These are phyloP conservation scores for Darwinula stevensoni DNA, from an alignment of 2,888 invertebrate genomes.

Conservation along the genomic window DNA sequence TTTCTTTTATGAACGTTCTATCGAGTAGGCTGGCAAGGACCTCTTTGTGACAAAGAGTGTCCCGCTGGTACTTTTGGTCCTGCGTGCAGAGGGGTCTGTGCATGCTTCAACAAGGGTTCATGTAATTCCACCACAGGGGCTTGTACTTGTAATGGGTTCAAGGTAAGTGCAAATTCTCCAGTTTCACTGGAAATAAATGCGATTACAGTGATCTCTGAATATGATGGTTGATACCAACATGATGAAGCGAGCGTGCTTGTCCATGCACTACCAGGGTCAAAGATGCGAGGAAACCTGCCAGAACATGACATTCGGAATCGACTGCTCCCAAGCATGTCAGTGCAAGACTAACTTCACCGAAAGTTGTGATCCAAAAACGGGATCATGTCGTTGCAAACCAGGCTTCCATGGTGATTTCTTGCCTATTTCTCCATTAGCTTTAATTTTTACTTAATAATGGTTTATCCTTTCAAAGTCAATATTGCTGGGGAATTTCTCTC, in stretches of 20 bases:
- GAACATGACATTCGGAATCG: slow-evolving; percentile 42
- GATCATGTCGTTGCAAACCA: slow-evolving; percentile 48
- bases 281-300: slow-evolving; percentile 45
- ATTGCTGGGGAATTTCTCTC: too few relatives aligned
- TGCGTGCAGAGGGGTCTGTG: slow-evolving; percentile 38
- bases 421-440: too few relatives aligned
- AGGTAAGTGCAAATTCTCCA: too few relatives aligned
- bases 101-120: slow-evolving; percentile 36
- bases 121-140: slow-evolving; percentile 51
- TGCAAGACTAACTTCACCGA: slow-evolving; percentile 37
- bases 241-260: too few relatives aligned
- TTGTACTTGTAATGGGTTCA: slow-evolving; percentile 64
- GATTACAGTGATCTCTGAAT: too few relatives aligned
- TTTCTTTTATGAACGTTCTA: too few relatives aligned
- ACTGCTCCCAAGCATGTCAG: slow-evolving; percentile 41
- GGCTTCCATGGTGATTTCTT: slow-evolving; percentile 57
- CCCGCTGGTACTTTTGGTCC: slow-evolving; percentile 40
- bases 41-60: slow-evolving; percentile 37
- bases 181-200: too few relatives aligned
- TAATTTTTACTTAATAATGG: too few relatives aligned
- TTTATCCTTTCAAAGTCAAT: too few relatives aligned
- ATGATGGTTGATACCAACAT: too few relatives aligned
- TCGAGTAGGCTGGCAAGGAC: slow-evolving; percentile 38
- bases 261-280: too few relatives aligned
- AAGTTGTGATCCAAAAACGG: slow-evolving; percentile 53